Base-by-base conservation (phyloP, 2,888 invertebrate genomes). In the Andrena bicolor region DNA sequence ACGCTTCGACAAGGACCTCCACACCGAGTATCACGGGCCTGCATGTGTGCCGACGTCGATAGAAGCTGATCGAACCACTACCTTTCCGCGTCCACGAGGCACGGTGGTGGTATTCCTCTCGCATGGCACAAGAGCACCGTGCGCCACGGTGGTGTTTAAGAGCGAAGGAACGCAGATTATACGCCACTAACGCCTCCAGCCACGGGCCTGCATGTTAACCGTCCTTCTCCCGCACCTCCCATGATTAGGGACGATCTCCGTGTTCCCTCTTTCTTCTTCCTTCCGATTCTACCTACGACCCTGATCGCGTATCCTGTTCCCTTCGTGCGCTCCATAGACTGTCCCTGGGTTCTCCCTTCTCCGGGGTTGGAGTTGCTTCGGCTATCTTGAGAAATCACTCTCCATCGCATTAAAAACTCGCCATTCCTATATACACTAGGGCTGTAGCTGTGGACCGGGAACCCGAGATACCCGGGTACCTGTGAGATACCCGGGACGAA, bases 111-210 rank as follows among this genome's bases (percentile, higher is more conserved):
- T 82, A 20, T 81, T 63, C 53, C 32, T 56, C 76, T 65, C 65
- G 65, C 75, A 80, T 56, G 77, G 75, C 77, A 28, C 60, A 30
- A 28, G 51, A 68, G 20, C 76, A 78, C 30, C 61, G 20, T 61
- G 63, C 65, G 64, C 76, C 76, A 82, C 53, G 68, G 58, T 80
- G 75, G 61, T 82, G 81, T 84, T 89, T 88, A 88, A 88, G 84
- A 85, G 78, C 77, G 76, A 83, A 86, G 83, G 87, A 88, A 89
- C 88, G 87, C 83, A 92, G 92, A 92, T 92, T 92, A 92, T 89
- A 92, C 87, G 86, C 82, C 88, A 83, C 85, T 84, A 89, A 87
- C 89, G 90, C 89, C 88, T 85, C 82, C 86, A 87, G 89, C 86
- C 83, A 88, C 83, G 85, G 41, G 86, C 61, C 86, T 80, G 88